Evolutionary conservation across 2,888 invertebrate genomes (phyloP), one percentile per base, ranked within the genome.

Genomic region (Suillia variegata): DNA sequence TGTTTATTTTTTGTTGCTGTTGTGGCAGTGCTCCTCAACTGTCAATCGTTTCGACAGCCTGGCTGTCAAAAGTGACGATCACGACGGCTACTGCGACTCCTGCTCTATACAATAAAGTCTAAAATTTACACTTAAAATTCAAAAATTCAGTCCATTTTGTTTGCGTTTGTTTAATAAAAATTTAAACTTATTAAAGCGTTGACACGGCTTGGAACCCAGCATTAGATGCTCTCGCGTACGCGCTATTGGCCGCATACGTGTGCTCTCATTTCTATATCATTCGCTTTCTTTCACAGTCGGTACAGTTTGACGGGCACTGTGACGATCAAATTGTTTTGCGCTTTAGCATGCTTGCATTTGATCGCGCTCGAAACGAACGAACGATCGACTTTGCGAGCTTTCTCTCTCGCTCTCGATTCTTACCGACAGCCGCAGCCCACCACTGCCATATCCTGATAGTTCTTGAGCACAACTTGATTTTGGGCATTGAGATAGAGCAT

Each of bases 401-500:
- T 38, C 13, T 54, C 59, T 26, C 15, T 54, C 45, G 18, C 33
- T 47, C 18, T 38, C 53, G n/a, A 31, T 15, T 58, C 68, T 87
- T 87, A 98, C 87, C 96, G 93, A 86, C 99, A 99, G 61, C 99
- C 98, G 83, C 99, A 99, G 60, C 96, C 96, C 73, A 93, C 90
- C 67, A 98, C 98, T 74, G 95, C 91, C 99, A 99, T 99, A 83
- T 98, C 97, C 84, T 96, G 93, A 85, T 99, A 99, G 85, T 94
- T 97, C 85, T 98, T 98, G 76, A 99, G 88, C 81, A 97, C 95
- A 77, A 98, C 96, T 84, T 94, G 95, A 81, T 92, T 92, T 83
- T 91, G 89, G 83, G 94, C 92, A 84, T 98, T 96, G 81, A 95
- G 87, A 85, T 98, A 99, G 69, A 99, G 88, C 92, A 99, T 95